Evolutionary conservation across 2,797 vertebrate genomes (phyloP).

Genomic region (Momotus momota): DNA sequence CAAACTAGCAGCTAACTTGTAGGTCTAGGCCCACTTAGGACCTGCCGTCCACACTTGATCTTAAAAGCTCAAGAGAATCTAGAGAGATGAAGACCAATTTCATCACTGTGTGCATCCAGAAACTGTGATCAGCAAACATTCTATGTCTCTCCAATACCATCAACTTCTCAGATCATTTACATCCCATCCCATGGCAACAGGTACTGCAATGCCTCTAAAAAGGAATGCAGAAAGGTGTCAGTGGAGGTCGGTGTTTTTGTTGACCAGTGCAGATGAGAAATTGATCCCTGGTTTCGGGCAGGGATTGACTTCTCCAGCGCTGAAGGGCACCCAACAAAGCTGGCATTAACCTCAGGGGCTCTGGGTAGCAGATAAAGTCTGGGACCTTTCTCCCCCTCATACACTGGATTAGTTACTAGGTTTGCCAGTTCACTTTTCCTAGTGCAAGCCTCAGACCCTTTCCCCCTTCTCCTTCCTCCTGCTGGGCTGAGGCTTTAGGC

Average conservation of each 20-base stretch:
- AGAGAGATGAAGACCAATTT: background rate
- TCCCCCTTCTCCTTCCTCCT: background rate
- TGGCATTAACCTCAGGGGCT: background rate
- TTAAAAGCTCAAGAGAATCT: background rate
- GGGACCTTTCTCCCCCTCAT: background rate
- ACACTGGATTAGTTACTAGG: background rate
- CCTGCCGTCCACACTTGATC: background rate
- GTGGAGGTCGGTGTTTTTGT: background rate
- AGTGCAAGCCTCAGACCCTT: background rate
- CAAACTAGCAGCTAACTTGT: background rate
- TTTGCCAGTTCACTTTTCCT: background rate
- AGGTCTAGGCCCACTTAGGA: background rate
- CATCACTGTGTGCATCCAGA: background rate
- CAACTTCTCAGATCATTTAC: accelerated
- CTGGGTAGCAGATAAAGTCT: background rate
- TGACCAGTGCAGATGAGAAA: background rate
- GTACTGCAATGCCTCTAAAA: background rate
- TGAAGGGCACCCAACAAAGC: background rate
- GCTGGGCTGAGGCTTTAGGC: background rate
- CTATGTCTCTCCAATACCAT: background rate
- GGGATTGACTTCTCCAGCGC: background rate
- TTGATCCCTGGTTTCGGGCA: accelerated
- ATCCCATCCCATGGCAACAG: background rate
- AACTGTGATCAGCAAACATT: accelerated
- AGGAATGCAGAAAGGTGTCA: background rate